phyloP scores from a whole-genome alignment of 2,113 vertebrate genomes.

The Fregata magnificens region DNA sequence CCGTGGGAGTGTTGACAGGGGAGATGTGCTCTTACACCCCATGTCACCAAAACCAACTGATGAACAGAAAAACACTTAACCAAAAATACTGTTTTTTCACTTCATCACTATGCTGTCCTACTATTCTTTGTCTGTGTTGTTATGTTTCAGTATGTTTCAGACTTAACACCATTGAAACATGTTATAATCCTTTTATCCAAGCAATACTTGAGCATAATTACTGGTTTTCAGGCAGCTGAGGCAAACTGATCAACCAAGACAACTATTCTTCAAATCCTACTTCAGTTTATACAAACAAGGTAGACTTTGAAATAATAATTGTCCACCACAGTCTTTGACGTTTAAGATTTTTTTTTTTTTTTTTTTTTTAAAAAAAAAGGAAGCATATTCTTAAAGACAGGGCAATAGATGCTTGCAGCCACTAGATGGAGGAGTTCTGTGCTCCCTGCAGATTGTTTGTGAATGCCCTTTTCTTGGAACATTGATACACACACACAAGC shows the following conservation, averaged over 20 bases:
- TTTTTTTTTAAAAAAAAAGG: too few species aligned
- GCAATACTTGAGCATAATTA: not conserved
- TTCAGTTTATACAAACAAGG: not conserved
- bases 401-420: not conserved
- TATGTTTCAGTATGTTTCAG: not conserved
- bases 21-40: not conserved
- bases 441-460: not conserved
- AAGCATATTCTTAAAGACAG: not conserved
- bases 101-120: not conserved
- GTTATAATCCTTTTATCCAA: not conserved
- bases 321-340: not conserved
- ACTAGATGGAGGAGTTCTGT: not conserved
- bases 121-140: not conserved
- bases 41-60: not conserved
- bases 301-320: not conserved
- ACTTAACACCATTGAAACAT: not conserved
- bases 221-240: not conserved
- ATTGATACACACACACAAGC: too few species aligned
- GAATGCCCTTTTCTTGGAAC: not conserved
- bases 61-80: not conserved
- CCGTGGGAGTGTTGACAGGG: fast-evolving
- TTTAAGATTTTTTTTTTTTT: not conserved
- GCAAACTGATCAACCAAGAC: not conserved
- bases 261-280: not conserved
- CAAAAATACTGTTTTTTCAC: not conserved